Evolutionary conservation across 2,888 invertebrate species (phyloP).

Genomic region (Phalera bucephala): DNA sequence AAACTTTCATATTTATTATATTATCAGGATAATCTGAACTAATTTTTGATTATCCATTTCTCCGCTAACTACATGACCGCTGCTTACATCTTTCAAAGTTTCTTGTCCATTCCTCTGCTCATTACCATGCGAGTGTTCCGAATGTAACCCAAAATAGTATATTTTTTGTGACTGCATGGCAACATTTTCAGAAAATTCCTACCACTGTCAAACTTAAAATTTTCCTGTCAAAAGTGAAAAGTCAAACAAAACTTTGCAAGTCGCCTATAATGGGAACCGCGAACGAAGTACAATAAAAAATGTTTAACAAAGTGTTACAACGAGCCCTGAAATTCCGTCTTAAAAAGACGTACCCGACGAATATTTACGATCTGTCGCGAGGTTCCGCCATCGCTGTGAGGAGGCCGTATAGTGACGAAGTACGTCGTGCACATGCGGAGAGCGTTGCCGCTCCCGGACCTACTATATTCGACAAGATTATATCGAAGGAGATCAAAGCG

Average conservation of each 20-base stretch:
- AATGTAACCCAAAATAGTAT: too few species aligned
- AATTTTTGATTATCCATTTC: too few species aligned
- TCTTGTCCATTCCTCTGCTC: too few species aligned
- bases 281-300: too few species aligned
- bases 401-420: slow-evolving; percentile 71
- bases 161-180: too few species aligned
- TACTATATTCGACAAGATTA: slow-evolving; percentile 90
- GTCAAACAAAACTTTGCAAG: slow-evolving; percentile 18
- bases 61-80: too few species aligned
- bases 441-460: slow-evolving; percentile 58
- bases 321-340: slow-evolving; percentile 71
- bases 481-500: slow-evolving; percentile 90
- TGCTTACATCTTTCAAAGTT: too few species aligned
- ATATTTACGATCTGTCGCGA: slow-evolving; percentile 70
- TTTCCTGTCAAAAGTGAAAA: slow-evolving; percentile 6
- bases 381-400: slow-evolving; percentile 66
- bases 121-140: too few species aligned
- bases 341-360: slow-evolving; percentile 73
- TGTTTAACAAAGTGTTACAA: slow-evolving; percentile 76
- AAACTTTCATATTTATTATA: too few species aligned
- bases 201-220: slow-evolving; percentile 7
- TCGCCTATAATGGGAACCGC: slow-evolving; percentile 15
- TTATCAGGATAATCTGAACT: too few species aligned
- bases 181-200: not conserved
- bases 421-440: slow-evolving; percentile 63